Conservation (phyloP, 2,113 vertebrate species). For the Rhinoptilus africanus region DNA sequence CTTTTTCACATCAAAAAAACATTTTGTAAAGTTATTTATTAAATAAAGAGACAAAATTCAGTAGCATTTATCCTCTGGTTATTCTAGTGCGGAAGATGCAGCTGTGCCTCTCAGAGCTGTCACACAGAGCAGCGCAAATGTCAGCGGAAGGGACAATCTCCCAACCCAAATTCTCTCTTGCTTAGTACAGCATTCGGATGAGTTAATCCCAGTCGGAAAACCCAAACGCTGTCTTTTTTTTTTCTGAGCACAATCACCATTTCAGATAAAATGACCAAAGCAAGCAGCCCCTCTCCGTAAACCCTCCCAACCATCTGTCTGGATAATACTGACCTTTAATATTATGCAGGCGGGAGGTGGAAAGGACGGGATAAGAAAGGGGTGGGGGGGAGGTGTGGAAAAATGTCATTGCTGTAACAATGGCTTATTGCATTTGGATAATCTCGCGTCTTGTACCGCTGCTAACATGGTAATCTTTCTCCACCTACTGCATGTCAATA, state of each 20-base stretch:
- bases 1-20: neutral
- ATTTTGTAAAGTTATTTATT: neutral
- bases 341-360: conserved; percentile 7
- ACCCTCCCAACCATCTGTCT: conserved; percentile 64
- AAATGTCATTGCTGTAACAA: conserved; percentile 44
- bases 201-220: neutral
- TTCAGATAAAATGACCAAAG: conserved; percentile 57
- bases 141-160: neutral
- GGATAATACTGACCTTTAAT: conserved; percentile 52
- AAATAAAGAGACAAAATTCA: neutral
- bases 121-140: neutral
- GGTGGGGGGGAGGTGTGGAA: neutral
- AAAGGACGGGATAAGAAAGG: neutral
- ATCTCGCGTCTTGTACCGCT: conserved; percentile 15
- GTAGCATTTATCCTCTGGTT: neutral
- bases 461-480: conserved; percentile 43
- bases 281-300: neutral
- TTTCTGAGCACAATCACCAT: conserved; percentile 1
- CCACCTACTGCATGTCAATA: conserved; percentile 55
- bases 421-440: conserved; percentile 60
- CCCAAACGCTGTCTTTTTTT: neutral
- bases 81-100: neutral
- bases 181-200: neutral
- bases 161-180: neutral
- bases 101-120: conserved; percentile 1